These are phyloP conservation scores for Biston stratarius DNA, from an alignment of 2,888 invertebrate genomes.

Conservation along the genomic window DNA sequence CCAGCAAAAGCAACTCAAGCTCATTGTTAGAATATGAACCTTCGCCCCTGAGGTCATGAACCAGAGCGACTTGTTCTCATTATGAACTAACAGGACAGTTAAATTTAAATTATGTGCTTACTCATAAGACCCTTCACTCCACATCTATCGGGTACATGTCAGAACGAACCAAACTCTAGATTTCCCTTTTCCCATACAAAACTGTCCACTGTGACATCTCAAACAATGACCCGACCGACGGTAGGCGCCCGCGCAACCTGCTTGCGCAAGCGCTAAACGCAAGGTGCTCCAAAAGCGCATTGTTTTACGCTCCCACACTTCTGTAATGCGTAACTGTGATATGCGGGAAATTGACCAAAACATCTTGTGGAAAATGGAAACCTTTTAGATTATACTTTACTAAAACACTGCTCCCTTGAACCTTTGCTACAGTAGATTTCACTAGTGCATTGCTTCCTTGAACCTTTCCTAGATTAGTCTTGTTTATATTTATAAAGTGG, in stretches of 20 bases:
- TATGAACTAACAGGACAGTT: no score
- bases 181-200: slow-evolving; percentile 13
- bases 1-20: no score
- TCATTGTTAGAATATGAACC: no score
- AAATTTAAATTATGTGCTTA: no score
- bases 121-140: no score
- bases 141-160: neutral
- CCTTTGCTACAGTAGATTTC: no score
- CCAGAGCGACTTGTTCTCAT: no score
- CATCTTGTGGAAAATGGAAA: slow-evolving; percentile 8
- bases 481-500: no score
- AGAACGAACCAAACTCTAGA: neutral
- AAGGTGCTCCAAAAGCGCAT: slow-evolving; percentile 27
- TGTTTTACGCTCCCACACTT: slow-evolving; percentile 28
- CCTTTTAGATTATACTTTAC: neutral
- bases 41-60: no score
- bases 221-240: slow-evolving; percentile 8
- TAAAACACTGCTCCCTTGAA: no score
- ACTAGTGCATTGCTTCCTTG: no score
- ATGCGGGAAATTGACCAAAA: slow-evolving; percentile 27
- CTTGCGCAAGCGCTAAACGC: slow-evolving; percentile 23
- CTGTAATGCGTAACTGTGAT: slow-evolving; percentile 18
- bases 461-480: no score
- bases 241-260: slow-evolving; percentile 11
- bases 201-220: slow-evolving; percentile 11